Conservation (phyloP, 1,140 invertebrate species). For the Trachymyrmex cornetzi region DNA sequence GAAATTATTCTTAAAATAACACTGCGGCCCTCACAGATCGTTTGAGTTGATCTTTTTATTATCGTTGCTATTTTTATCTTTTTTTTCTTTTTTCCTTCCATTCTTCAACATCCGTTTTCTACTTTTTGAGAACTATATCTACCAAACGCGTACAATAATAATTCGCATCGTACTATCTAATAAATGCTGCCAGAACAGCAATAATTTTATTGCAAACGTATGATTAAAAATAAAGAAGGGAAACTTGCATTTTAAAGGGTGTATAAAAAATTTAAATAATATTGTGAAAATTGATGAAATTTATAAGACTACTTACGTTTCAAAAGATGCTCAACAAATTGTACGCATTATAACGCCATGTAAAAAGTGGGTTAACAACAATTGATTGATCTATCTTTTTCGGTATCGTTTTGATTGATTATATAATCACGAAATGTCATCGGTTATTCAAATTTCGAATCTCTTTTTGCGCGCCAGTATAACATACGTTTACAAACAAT, state of each 20-base stretch:
- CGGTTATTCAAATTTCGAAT: not conserved
- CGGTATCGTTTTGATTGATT: not conserved
- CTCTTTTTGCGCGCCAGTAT: not conserved
- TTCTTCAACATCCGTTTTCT: conserved; percentile 8
- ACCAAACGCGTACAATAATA: conserved; percentile 68
- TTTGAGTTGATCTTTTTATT: conserved; percentile 68
- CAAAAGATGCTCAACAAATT: not conserved
- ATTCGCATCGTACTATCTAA: not conserved
- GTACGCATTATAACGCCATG: not conserved
- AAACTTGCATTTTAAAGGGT: not conserved
- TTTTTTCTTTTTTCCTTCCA: conserved; percentile 26
- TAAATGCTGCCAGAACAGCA: not conserved
- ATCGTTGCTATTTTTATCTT: conserved; percentile 65
- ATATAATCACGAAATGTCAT: conserved; percentile 56
- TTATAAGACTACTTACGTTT: not conserved
- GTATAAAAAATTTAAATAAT: not conserved
- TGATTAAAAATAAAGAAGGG: not conserved
- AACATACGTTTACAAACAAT: conserved; percentile 11
- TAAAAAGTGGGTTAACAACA: conserved; percentile 70
- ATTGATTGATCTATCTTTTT: conserved; percentile 59
- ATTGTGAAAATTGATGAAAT: not conserved
- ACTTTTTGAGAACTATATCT: conserved; percentile 74
- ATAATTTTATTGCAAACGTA: not conserved
- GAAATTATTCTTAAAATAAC: conserved; percentile 59
- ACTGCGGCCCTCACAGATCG: conserved; percentile 71